Base-by-base conservation (phyloP, 2,888 invertebrate genomes). In the Microctonus brassicae region DNA sequence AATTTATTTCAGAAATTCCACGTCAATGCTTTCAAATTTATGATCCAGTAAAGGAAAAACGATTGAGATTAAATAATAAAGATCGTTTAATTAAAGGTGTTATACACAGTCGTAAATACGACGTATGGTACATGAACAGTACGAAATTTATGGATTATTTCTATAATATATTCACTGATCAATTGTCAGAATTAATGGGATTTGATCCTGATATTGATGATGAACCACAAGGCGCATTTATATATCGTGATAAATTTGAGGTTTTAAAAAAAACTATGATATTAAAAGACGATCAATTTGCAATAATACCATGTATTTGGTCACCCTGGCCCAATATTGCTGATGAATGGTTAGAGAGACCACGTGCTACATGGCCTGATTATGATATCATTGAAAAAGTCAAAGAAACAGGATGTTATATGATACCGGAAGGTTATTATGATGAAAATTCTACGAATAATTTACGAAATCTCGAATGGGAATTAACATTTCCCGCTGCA, bases 241-340 rank as follows among this genome's bases (percentile, higher is more conserved):
- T 95, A 74, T 92, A 92, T 79, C 93, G 93, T 34, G 88, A 91
- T 77, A 88, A 88, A 6, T 77, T 86, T 2, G 90, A 89, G 78
- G 79, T 86, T 1, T 87, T 87, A 68, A 87, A 88, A 0, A 84
- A 84, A 11, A 74, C 70, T 11, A 79, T 71, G 13, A 69, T 70
- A 63, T 78, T 76, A 2, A 79, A 70, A 1, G 65, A 87, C 69
- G 86, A 89, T 0, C 89, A 89, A 1, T 93, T 90, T 80, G 93
- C 94, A 88, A 89, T 95, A 11, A 90, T 92, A 78, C 94, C 95
- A 9, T 91, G 93, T n/a, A 88, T 94, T 22, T 88, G 90, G 77
- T 90, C 91, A n/a, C 88, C 90, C 17, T 95, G 94, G 94, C 95
- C 95, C 0, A 90, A 90, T 76, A 90, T 91, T 76, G 94, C 94